Evolutionary conservation across 2,113 vertebrate genomes (phyloP).

Genomic region (Oncorhynchus tshawytscha): DNA sequence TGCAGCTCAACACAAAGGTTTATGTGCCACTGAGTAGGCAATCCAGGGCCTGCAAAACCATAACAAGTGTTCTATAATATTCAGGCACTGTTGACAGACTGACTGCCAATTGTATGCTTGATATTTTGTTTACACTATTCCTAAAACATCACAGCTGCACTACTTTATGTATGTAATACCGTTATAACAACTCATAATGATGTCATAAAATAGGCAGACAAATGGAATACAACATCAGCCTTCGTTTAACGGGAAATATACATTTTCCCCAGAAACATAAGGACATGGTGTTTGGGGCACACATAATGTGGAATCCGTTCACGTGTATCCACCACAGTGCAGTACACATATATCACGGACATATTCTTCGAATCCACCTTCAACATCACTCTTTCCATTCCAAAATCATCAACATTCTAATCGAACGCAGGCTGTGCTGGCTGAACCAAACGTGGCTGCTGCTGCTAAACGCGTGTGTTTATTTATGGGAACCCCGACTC

Average conservation of each 20-base stretch:
- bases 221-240: conserved; percentile 14
- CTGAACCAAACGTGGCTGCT: conserved; percentile 14
- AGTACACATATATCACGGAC: neutral
- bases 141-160: neutral
- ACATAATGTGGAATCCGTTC: conserved; percentile 15
- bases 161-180: neutral
- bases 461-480: conserved; percentile 70
- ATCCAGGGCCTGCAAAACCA: conserved; percentile 27
- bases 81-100: conserved; percentile 1
- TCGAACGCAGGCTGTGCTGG: neutral
- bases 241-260: conserved; percentile 49
- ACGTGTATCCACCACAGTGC: neutral
- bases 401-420: too few species aligned
- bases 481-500: conserved; percentile 73
- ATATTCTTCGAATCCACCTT: neutral
- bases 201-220: neutral
- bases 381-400: too few species aligned
- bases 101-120: neutral
- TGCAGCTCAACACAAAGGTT: conserved; percentile 56
- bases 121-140: neutral
- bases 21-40: neutral
- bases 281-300: conserved; percentile 6
- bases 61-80: conserved; percentile 58
- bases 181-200: neutral
- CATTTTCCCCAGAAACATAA: conserved; percentile 19